Base-by-base conservation (phyloP, 92 coral and sea anemone genomes). In the Porites evermanni region DNA sequence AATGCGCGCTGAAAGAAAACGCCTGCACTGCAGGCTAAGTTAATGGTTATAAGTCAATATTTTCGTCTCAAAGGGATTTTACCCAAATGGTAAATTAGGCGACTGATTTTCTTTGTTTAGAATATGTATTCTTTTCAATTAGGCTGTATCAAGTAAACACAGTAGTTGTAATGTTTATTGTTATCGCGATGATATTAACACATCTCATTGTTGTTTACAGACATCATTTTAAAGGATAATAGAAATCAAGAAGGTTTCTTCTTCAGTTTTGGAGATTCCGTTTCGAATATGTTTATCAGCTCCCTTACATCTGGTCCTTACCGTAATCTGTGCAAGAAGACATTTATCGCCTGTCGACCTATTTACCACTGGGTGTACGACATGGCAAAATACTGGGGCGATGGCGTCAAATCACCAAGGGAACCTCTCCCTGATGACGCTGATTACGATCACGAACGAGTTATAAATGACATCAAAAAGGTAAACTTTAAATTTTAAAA, bases 321-420 rank as follows among this genome's bases (percentile, higher is more conserved):
- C 75, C 64, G 53, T 44, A 88, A 74, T 12, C 78, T 94, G 20
- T 96, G 98, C 58, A 81, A 73, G 38, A 79, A 53, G 64, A 86
- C 75, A 14, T 94, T 95, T 73, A 84, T 75, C 38, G 84, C 85
- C 19, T 96, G 98, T 78, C 84, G 78, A 77, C 38, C 21, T 50
- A 64, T 88, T 12, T 89, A 95, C 79, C 91, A 93, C 89, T 96
- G 98, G 98, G 91, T 96, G 38, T 96, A 96, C 77, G 93, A 89
- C 64, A 95, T 93, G 95, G 69, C 24, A 12, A 94, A 92, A 32
- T 95, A 95, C 95, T 87, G 96, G 92, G 95, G 98, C 74, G 93
- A 93, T 67, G 95, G 93, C 12, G 76, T 70, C 67, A 84, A 82
- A 77, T 86, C 76, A 79, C 93, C 89, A 50, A 90, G 90, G 82